Percentiles rank a stretch among this genome's conserved stretches.
Evolutionary conservation across 2,797 vertebrate species (phyloP).

Genomic region (Micrastur ruficollis): DNA sequence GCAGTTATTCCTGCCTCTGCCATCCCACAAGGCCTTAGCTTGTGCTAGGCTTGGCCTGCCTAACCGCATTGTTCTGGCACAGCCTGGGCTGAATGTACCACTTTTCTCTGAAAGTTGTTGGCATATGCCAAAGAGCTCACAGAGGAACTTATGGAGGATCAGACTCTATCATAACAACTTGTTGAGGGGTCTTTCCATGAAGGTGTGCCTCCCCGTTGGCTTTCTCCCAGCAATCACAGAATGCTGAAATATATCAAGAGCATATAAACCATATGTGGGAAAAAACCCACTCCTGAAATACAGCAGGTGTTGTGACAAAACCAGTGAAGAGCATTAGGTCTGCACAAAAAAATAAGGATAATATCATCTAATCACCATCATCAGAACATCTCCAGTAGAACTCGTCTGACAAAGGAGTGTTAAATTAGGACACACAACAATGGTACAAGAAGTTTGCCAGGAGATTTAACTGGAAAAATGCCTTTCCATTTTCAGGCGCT

Average conservation of each 20-base stretch:
- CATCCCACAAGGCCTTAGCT: background rate
- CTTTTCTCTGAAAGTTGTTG: background rate
- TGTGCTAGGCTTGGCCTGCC: background rate
- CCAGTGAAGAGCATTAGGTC: background rate
- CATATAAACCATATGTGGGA: background rate
- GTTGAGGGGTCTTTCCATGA: background rate
- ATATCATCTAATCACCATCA: background rate
- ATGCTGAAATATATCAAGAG: background rate
- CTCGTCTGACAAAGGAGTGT: conserved; percentile 17
- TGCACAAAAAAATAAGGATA: background rate
- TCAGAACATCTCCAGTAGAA: background rate
- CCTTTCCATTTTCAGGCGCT: conserved; percentile 43
- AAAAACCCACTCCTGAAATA: background rate
- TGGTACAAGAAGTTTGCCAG: conserved; percentile 33
- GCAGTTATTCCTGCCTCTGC: background rate
- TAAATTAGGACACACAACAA: conserved; percentile 53
- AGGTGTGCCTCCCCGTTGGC: background rate
- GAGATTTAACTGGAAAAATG: conserved; percentile 40
- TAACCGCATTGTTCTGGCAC: background rate
- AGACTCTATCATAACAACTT: background rate
- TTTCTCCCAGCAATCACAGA: background rate
- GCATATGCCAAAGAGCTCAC: background rate
- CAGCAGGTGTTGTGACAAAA: background rate
- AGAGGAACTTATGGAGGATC: background rate
- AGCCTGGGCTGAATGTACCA: background rate